phyloP scores from a whole-genome alignment of 2,888 invertebrate species.

The Thymelicus sylvestris region DNA sequence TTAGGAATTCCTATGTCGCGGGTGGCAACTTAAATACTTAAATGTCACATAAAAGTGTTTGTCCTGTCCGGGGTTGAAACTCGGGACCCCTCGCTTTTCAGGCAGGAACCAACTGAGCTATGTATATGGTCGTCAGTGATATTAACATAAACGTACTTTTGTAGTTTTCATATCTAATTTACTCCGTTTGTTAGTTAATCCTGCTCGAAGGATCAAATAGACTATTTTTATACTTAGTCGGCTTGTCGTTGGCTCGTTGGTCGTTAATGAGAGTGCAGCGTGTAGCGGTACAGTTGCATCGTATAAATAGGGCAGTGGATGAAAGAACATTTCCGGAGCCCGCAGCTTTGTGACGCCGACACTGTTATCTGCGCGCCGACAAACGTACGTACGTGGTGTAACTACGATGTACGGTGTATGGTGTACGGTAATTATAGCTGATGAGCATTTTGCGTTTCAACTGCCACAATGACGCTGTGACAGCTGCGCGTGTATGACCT shows the following conservation, averaged over 20 bases:
- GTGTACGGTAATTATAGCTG: constrained; percentile 23
- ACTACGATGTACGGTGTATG: not conserved
- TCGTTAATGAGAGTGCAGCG: constrained; percentile 27
- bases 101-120: too few species aligned
- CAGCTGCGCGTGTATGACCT: not conserved
- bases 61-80: too few species aligned
- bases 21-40: too few species aligned
- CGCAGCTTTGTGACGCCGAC: constrained; percentile 59
- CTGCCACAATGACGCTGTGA: not conserved
- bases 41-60: too few species aligned
- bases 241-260: not conserved
- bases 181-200: not conserved
- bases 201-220: constrained; percentile 21
- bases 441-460: constrained; percentile 25
- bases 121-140: too few species aligned
- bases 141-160: too few species aligned
- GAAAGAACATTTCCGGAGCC: constrained; percentile 69
- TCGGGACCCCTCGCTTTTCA: too few species aligned
- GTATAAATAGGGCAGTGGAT: constrained; percentile 73
- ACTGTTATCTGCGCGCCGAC: constrained; percentile 52
- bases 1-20: too few species aligned
- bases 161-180: too few species aligned
- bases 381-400: constrained; percentile 35
- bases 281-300: constrained; percentile 22
- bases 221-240: constrained; percentile 8